Base-by-base conservation (phyloP, 2,113 vertebrate genomes). In the Heterocephalus glaber region DNA sequence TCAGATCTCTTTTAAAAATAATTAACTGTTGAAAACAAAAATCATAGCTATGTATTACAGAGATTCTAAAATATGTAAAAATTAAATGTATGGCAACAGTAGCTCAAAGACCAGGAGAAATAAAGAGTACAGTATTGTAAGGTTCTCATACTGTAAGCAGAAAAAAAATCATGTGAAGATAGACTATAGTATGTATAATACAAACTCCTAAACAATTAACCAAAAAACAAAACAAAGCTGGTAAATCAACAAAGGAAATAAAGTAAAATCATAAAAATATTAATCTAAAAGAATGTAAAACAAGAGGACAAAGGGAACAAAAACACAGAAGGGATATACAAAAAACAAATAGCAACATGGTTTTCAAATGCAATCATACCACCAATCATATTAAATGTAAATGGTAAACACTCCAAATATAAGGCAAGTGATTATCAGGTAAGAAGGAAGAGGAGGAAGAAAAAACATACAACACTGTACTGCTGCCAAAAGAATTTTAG, bases 371-470 rank as follows among this genome's bases (percentile, higher is more conserved):
- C 28, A 84, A 33, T 79, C 44, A 13, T 65, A 58, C 47, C 33
- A 95, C 87, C 60, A 60, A 93, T 14, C 47, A 52, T 20, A 88
- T 58, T 91, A 84, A 90, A 52, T 72, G 56, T 80, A 95, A 94
- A 80, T 66, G 22, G 24, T 89, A 84, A 63, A 95, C 60, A 49
- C 12, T 6, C 7, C 49, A 80, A 60, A 58, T 88, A 89, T 68
- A 92, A 70, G 22, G 35, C 38, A 82, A n/a, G 12, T 82, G 41
- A 90, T 76, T 49, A 82, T 82, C 12, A 90, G 5, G 76, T 28
- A 22, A 68, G n/a, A 35, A 30, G 74, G 49, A 66, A 33, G 35
- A 41, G n/a, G 9, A 44, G n/a, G 10, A 74, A 22, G 41, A 60
- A 24, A 52, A 10, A 60, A 68, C 8, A 86, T 30, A 13, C 30